These are phyloP conservation scores for Caenorhabditis brenneri DNA, from an alignment of 1,140 invertebrate genomes.

Conservation along the genomic window DNA sequence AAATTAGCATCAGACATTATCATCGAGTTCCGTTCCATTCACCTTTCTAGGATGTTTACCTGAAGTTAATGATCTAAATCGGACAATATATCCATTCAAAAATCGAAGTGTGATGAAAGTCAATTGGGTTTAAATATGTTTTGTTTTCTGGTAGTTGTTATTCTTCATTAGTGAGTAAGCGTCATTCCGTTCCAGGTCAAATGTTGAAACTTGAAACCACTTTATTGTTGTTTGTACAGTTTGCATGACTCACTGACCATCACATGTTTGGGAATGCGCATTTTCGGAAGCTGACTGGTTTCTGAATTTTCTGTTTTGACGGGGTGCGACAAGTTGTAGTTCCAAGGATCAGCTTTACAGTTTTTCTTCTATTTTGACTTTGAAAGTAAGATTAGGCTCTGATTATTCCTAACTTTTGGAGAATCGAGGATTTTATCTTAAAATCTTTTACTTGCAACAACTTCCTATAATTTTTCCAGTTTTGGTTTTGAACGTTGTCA, in stretches of 20 bases:
- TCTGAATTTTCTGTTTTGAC: background rate
- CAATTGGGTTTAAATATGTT: too few species aligned
- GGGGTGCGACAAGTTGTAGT: background rate
- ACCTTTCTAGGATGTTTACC: background rate
- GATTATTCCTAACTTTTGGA: too few species aligned
- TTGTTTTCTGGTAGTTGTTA: too few species aligned
- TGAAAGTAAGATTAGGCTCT: too few species aligned
- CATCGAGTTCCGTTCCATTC: constrained; percentile 1
- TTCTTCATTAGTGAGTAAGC: too few species aligned
- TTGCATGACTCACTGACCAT: background rate
- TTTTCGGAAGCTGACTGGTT: background rate
- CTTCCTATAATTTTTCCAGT: too few species aligned
- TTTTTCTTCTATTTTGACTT: too few species aligned
- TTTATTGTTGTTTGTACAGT: constrained; percentile 6
- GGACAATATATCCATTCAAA: too few species aligned
- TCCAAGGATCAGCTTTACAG: background rate
- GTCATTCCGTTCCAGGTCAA: background rate
- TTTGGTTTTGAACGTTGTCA: too few species aligned
- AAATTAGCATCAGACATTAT: background rate
- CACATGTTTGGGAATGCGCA: constrained; percentile 7
- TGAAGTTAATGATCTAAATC: background rate
- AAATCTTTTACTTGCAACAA: too few species aligned
- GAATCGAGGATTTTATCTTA: too few species aligned
- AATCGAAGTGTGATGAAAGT: too few species aligned
- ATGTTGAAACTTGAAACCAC: background rate